Conservation (phyloP, 2,888 invertebrate genomes). For the Autographa gamma region DNA sequence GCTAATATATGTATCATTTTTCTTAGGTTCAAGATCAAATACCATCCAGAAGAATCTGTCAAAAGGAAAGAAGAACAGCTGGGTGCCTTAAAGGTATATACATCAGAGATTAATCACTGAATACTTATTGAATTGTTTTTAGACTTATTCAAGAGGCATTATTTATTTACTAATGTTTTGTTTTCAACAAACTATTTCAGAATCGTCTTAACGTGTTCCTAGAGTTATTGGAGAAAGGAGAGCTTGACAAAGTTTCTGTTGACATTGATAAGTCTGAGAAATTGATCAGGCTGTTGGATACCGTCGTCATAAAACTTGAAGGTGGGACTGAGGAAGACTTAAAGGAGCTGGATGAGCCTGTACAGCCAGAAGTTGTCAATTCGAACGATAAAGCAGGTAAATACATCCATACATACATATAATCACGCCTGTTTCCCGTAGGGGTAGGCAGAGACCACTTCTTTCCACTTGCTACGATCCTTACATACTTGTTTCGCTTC, state of each 20-base stretch:
- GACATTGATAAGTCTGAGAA: constrained; percentile 95
- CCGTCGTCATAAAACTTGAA: constrained; percentile 98
- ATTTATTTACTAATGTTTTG: background rate
- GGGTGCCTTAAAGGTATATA: constrained; percentile 92
- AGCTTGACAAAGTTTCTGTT: constrained; percentile 93
- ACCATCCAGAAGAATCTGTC: constrained; percentile 98
- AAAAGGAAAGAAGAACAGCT: constrained; percentile 96
- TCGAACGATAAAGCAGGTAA: constrained; percentile 76
- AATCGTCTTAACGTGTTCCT: constrained; percentile 96
- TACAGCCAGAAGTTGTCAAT: constrained; percentile 66
- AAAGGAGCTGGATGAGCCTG: constrained; percentile 93
- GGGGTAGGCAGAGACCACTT: too few species aligned
- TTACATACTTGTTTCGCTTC: too few species aligned
- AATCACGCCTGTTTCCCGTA: too few species aligned
- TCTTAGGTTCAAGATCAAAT: constrained; percentile 99
- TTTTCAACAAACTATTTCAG: constrained; percentile 75
- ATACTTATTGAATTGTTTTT: too few species aligned
- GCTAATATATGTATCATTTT: constrained; percentile 49
- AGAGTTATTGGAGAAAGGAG: constrained; percentile 93
- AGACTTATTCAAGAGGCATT: background rate
- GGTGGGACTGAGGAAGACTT: constrained; percentile 97
- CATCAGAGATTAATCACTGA: background rate
- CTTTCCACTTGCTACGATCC: too few species aligned
- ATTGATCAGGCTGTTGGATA: constrained; percentile 96
- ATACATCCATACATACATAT: too few species aligned